Percentiles rank a stretch among this genome's conserved stretches.
These are phyloP conservation scores for Maniola hyperantus DNA, from an alignment of 2,888 invertebrate species.

Conservation along the genomic window DNA sequence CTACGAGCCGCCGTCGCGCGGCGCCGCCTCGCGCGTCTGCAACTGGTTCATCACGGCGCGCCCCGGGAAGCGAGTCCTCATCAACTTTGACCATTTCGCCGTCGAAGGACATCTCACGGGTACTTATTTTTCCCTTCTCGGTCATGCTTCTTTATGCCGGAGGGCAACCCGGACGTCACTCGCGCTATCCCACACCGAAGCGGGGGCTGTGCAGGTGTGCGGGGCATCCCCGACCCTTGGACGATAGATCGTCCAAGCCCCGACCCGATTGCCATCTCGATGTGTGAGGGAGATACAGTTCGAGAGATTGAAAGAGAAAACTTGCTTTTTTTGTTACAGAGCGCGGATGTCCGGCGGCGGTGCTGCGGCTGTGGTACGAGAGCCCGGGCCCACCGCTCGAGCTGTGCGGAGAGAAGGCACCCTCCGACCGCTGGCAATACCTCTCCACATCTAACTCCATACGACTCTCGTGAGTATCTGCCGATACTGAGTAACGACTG, in stretches of 20 bases:
- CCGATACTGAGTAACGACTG: neutral
- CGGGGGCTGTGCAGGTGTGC: too few species aligned
- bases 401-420: constrained; percentile 93
- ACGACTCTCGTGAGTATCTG: constrained; percentile 88
- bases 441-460: constrained; percentile 93
- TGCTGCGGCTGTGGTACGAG: constrained; percentile 94
- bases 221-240: too few species aligned
- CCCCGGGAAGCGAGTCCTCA: constrained; percentile 92
- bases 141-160: too few species aligned
- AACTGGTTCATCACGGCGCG: constrained; percentile 97
- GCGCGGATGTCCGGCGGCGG: constrained; percentile 96
- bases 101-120: constrained; percentile 87
- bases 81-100: constrained; percentile 95
- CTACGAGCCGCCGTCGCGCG: constrained; percentile 92
- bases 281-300: too few species aligned
- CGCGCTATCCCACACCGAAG: too few species aligned
- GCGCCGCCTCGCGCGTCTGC: constrained; percentile 93
- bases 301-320: too few species aligned
- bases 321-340: constrained; percentile 69
- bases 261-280: too few species aligned
- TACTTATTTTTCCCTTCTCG: neutral
- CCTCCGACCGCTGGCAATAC: constrained; percentile 90
- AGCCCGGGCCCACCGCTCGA: constrained; percentile 91
- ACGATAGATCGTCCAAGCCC: too few species aligned
- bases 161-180: too few species aligned